phyloP scores from a whole-genome alignment of 2,113 vertebrate species.

The Sapayoa aenigma region DNA sequence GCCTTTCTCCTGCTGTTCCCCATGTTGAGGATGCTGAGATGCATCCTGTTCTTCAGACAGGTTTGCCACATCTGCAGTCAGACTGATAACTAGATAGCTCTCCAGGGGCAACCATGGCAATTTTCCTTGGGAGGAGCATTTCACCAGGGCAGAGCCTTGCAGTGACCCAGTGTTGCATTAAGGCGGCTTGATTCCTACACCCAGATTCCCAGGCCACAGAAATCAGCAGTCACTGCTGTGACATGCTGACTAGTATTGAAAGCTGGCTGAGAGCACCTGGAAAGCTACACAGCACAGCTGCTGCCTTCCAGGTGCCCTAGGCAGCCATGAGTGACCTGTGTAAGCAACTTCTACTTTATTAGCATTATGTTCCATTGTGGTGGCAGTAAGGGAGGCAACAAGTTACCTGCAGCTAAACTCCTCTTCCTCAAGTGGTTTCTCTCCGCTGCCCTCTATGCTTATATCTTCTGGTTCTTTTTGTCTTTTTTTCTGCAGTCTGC shows the following conservation, averaged over 20 bases:
- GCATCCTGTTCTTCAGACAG: neutral
- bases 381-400: slow-evolving; percentile 63
- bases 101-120: neutral
- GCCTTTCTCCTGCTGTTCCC: neutral
- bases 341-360: neutral
- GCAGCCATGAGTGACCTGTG: too few species aligned
- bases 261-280: neutral
- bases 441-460: slow-evolving; percentile 63
- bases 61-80: neutral
- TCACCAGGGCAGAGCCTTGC: neutral
- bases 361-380: neutral
- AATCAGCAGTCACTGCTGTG: neutral
- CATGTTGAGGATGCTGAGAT: neutral
- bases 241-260: neutral
- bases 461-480: neutral
- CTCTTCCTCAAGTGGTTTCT: slow-evolving; percentile 79
- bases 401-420: slow-evolving; percentile 74
- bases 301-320: neutral
- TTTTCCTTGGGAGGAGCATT: neutral
- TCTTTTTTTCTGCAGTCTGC: neutral
- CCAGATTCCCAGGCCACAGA: neutral
- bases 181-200: neutral
- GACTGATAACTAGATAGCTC: neutral
- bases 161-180: neutral
- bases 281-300: neutral